These are phyloP conservation scores for Antheraea yamamai DNA, from an alignment of 2,888 invertebrate species.

Conservation along the genomic window DNA sequence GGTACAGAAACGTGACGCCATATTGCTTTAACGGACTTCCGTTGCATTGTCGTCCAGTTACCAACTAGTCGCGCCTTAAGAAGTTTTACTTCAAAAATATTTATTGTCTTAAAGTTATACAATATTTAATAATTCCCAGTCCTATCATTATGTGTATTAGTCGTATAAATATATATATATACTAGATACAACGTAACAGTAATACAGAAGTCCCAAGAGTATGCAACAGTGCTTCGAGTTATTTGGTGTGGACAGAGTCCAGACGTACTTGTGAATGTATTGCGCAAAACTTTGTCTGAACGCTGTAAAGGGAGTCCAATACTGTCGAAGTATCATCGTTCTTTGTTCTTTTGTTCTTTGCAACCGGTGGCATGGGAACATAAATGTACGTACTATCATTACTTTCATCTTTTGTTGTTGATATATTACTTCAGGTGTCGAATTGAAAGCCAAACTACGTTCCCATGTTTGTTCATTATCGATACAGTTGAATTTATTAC, in stretches of 20 bases:
- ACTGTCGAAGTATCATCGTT: slow-evolving; percentile 18
- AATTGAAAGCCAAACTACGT: neutral
- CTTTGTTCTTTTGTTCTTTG: slow-evolving; percentile 16
- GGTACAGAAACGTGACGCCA: too few species aligned
- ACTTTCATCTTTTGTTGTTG: neutral
- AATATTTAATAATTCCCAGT: neutral
- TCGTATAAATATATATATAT: too few species aligned
- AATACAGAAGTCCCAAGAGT: slow-evolving; percentile 35
- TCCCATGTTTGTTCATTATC: neutral
- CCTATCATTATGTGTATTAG: neutral
- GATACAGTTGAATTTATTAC: neutral
- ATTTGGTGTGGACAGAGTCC: slow-evolving; percentile 34
- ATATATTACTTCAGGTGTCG: neutral
- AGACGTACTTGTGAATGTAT: slow-evolving; percentile 33
- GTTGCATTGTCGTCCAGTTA: too few species aligned
- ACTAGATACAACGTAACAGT: slow-evolving; percentile 30
- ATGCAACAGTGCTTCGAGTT: slow-evolving; percentile 31
- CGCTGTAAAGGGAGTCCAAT: slow-evolving; percentile 27
- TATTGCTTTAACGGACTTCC: too few species aligned
- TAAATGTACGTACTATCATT: neutral
- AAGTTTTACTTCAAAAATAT: neutral
- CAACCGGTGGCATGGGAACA: slow-evolving; percentile 12
- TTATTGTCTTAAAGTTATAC: neutral
- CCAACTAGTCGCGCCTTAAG: too few species aligned
- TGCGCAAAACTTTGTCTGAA: slow-evolving; percentile 37